phyloP scores from a whole-genome alignment of 2,797 vertebrate species.

The Alcedo quadribrachys region DNA sequence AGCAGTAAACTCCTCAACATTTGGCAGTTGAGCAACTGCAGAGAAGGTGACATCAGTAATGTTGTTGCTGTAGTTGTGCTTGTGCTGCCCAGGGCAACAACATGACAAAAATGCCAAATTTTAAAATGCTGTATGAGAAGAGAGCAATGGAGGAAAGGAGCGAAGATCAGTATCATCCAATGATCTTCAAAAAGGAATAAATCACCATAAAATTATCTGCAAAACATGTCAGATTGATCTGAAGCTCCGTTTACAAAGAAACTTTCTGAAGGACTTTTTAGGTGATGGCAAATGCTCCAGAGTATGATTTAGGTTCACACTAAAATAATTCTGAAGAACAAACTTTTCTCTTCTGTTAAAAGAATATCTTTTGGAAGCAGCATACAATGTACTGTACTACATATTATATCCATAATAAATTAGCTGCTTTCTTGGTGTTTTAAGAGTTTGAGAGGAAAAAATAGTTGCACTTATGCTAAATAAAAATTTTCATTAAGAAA shows the following conservation, averaged over 20 bases:
- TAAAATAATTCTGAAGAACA: background rate
- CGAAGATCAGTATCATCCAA: conserved; percentile 12
- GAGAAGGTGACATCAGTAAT: background rate
- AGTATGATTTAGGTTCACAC: background rate
- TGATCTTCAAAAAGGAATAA: conserved; percentile 55
- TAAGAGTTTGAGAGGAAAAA: background rate
- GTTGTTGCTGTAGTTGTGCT: background rate
- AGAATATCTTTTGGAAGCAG: background rate
- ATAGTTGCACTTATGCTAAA: background rate
- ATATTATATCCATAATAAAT: background rate
- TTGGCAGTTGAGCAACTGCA: background rate
- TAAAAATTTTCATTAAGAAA: conserved; percentile 8
- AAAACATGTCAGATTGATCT: background rate
- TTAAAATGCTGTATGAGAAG: background rate
- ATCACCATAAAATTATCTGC: conserved; percentile 49
- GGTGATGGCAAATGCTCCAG: background rate
- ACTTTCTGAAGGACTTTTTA: background rate
- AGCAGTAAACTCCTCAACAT: background rate
- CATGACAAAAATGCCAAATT: background rate
- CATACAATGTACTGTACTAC: background rate
- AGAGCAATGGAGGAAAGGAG: conserved; percentile 7
- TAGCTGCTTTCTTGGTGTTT: background rate
- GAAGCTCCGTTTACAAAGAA: conserved; percentile 14
- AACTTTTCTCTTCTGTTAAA: background rate
- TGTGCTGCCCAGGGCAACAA: conserved; percentile 7